Base-by-base conservation (phyloP, 2,888 invertebrate species). In the Ypsolopha sequella region DNA sequence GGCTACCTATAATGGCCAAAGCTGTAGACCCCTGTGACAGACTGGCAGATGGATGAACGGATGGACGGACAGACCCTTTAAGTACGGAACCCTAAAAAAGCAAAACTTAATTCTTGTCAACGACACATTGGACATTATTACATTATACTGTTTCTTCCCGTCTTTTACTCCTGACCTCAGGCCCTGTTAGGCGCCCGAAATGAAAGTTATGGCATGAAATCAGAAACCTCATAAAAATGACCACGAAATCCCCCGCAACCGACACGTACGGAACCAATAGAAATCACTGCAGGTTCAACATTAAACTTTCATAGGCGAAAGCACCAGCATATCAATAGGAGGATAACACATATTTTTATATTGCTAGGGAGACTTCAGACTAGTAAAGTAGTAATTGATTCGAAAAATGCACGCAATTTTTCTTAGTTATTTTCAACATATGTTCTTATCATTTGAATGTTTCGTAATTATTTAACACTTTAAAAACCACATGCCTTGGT, bases 251-350 rank as follows among this genome's bases (percentile, higher is more conserved):
- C 46, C n/a, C 46, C 41, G 8, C 36, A 14, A 6, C 60, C 13
- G 39, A 24, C 58, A 58, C 58, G 58, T 58, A 55, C 57, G 58
- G 65, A 66, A 63, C 71, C 72, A 67, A 73, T 73, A 66, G 63
- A 62, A 76, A 79, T 74, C 76, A 73, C 74, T 47, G 51, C 51
- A 46, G 34, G 24, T n/a, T 11, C 14, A 35, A 14, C 36, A 53
- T 53, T 44, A 53, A 53, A 53, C 41, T 51, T 53, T 53, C 53
- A 53, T 53, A 43, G 41, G 34, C 34, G 24, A 48, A 52, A 34
- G 14, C 11, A 6, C 14, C 6, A 35, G 24, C 24, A 24, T 24
- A 35, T 24, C 43, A 43, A 14, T 14, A 14, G 13, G 43, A 24
- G 14, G 43, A 43, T 43, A 14, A 24, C 14, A 43, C 14, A 43